Base-by-base conservation (phyloP, 2,888 invertebrate genomes). In the Galerucella pusilla region DNA sequence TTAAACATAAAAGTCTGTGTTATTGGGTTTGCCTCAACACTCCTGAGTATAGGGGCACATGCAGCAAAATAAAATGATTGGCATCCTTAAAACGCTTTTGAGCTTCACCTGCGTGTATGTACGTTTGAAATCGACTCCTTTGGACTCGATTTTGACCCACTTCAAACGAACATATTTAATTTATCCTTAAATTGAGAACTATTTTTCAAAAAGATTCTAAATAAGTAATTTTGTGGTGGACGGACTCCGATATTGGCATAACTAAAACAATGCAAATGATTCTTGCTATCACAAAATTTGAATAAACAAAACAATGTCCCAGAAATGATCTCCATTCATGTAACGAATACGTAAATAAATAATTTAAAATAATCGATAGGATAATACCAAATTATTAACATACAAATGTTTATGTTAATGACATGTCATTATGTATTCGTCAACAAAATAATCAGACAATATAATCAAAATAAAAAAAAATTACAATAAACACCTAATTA, bases 361-460 rank as follows among this genome's bases (percentile, higher is more conserved):
- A 65, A 46, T 46, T 65, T 46, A 65, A 65, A 65, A 46, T 12
- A 65, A 68, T 42, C 54, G n/a, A 16, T 68, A 57, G 9, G 42
- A 52, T 14, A 45, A 49, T 20, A 57, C 42, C n/a, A 25, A 25
- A 35, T 59, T 59, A 45, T 61, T 69, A 20, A 46, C 69, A 69
- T 69, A 46, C 61, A 63, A 69, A 69, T 61, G 45, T 61, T 46
- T 61, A 69, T 69, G 69, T 46, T 61, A 61, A 69, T 69, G 14
- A 14, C 35, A 16, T 16, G 45, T 28, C 54, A 14, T 54, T 45
- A 70, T 65, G 64, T 70, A 63, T 64, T 54, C 54, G 42, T 70
- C 63, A 61, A 63, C 70, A 49, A 70, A 70, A 70, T 70, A 52
- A 70, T 70, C 63, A 70, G 52, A 70, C 63, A 49, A 28, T 46